Conservation (phyloP, 2,797 vertebrate genomes). For the Hapalemur alaotrensis region DNA sequence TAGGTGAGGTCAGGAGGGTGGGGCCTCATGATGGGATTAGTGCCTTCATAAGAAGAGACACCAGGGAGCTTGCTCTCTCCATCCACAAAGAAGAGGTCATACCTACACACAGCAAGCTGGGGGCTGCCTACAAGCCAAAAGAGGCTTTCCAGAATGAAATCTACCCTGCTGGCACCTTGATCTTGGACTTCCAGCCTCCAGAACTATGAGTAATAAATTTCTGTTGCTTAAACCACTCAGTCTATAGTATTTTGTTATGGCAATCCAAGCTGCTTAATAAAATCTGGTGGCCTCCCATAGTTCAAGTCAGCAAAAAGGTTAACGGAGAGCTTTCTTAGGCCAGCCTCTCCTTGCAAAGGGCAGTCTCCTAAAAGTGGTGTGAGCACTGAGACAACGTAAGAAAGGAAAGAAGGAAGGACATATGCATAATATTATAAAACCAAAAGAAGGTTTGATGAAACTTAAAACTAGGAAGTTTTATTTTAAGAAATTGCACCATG, state of each 20-base stretch:
- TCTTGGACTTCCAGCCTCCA: not conserved
- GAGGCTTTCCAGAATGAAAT: not conserved
- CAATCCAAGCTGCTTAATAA: not conserved
- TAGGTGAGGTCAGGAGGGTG: not conserved
- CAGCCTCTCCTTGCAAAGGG: not conserved
- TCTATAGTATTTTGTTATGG: not conserved
- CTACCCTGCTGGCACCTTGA: not conserved
- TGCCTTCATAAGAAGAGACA: not conserved
- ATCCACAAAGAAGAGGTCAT: not conserved
- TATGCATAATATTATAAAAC: not conserved
- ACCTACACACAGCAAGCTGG: not conserved
- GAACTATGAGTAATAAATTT: not conserved
- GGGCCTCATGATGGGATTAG: not conserved
- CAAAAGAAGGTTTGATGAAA: constrained; percentile 9
- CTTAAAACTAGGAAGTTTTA: constrained; percentile 21
- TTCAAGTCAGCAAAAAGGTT: not conserved
- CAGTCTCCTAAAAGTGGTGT: not conserved
- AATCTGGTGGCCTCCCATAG: not conserved
- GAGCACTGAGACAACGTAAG: not conserved
- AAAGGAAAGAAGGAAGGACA: not conserved
- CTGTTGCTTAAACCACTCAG: not conserved
- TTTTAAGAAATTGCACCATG: constrained; percentile 26
- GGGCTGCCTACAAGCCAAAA: not conserved
- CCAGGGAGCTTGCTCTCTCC: not conserved
- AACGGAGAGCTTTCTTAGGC: not conserved